These are phyloP conservation scores for Sterrhoptilus dennistouni DNA, from an alignment of 2,113 vertebrate species.

Conservation along the genomic window DNA sequence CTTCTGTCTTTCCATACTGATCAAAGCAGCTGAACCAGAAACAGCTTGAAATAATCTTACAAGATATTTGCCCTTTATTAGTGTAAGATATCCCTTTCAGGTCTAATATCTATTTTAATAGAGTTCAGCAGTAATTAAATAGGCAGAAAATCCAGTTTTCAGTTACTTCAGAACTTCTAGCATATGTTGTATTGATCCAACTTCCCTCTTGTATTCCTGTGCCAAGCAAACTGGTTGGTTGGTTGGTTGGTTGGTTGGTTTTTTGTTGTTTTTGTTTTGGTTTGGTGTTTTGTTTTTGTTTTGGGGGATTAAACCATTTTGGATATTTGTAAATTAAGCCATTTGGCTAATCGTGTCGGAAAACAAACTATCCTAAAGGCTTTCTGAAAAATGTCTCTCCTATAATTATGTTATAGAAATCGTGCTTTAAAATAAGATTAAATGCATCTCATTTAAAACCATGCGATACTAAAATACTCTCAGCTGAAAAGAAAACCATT, in stretches of 20 bases:
- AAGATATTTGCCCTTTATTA: background rate
- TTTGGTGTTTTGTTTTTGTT: background rate
- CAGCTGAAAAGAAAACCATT: background rate
- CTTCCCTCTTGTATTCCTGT: background rate
- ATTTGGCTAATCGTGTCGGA: background rate
- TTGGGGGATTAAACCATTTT: background rate
- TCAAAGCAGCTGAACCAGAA: background rate
- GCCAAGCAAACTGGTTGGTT: background rate
- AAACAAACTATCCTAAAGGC: background rate
- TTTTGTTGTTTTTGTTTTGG: background rate
- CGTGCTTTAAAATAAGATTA: background rate
- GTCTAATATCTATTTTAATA: background rate
- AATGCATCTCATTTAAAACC: background rate
- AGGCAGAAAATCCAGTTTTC: background rate
- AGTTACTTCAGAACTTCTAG: background rate
- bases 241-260: background rate
- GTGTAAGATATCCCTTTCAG: background rate
- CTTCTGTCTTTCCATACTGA: background rate
- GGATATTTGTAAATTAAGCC: background rate
- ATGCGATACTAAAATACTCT: background rate
- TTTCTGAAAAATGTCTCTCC: background rate
- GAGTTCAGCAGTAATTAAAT: background rate
- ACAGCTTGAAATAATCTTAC: background rate
- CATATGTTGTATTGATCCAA: background rate
- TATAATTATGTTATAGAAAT: background rate